phyloP scores from a whole-genome alignment of 2,888 invertebrate species.

The Melanotus villosus region DNA sequence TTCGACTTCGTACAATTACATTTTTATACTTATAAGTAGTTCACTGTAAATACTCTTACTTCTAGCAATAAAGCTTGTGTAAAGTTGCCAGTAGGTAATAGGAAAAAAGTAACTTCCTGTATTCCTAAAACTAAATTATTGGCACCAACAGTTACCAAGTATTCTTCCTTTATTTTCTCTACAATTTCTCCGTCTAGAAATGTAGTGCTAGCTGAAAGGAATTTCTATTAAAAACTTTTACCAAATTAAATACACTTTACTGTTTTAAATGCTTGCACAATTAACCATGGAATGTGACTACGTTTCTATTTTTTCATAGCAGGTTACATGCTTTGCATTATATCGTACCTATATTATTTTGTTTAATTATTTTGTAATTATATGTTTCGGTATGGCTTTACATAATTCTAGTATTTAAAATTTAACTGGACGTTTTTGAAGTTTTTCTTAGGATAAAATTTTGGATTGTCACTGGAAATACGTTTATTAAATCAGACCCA shows the following conservation, averaged over 20 bases:
- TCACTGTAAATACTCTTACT: no score
- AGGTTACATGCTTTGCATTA: not conserved
- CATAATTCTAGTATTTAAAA: no score
- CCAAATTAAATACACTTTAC: constrained; percentile 13
- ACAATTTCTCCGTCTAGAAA: not conserved
- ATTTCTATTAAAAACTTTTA: constrained; percentile 21
- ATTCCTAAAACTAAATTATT: not conserved
- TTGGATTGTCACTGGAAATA: no score
- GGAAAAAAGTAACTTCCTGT: not conserved
- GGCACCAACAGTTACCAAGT: not conserved
- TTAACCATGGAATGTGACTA: constrained; percentile 13
- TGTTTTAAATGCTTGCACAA: constrained; percentile 4
- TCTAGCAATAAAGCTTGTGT: no score
- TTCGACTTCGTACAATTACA: no score
- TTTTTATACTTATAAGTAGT: no score
- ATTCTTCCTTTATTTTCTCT: not conserved
- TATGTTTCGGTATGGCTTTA: no score
- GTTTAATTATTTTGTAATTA: no score
- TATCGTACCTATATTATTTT: not conserved
- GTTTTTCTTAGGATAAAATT: no score
- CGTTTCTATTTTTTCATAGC: constrained; percentile 13
- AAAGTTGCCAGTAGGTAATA: no score
- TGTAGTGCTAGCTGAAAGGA: constrained; percentile 2
- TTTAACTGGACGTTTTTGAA: no score
- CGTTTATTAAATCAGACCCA: no score